Evolutionary conservation across 1,140 invertebrate species (phyloP).

Genomic region (Samia ricini): DNA sequence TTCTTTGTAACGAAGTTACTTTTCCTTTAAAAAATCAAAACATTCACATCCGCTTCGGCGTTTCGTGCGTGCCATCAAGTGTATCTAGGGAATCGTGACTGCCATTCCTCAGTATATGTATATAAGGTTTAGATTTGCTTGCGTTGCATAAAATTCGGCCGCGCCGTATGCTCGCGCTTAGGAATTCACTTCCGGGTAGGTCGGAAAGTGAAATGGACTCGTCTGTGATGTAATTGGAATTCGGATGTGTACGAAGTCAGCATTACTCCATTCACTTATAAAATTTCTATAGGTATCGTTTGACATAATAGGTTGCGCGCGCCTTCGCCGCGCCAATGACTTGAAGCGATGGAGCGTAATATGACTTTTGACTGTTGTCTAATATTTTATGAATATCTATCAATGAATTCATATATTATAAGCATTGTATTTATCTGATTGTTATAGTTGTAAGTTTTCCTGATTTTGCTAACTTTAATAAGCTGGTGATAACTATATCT

Average conservation of each 20-base stretch:
- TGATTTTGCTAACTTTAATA: too few relatives aligned
- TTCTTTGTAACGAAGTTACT: conserved; percentile 56
- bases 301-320: conserved; percentile 60
- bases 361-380: neutral
- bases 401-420: too few relatives aligned
- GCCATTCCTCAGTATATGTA: conserved; percentile 30
- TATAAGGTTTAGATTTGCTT: conserved; percentile 40
- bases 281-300: conserved; percentile 69
- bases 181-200: conserved; percentile 77
- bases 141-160: conserved; percentile 42
- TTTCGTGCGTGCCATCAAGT: conserved; percentile 61
- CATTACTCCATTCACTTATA: conserved; percentile 72
- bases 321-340: conserved; percentile 48
- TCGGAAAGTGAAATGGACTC: conserved; percentile 77
- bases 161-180: conserved; percentile 72
- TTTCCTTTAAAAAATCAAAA: conserved; percentile 46
- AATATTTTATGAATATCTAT: neutral
- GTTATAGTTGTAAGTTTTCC: too few relatives aligned
- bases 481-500: too few relatives aligned
- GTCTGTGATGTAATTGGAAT: conserved; percentile 77
- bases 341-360: conserved; percentile 24
- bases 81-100: conserved; percentile 31
- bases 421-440: too few relatives aligned
- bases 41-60: conserved; percentile 72
- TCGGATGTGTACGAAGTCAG: conserved; percentile 75